These are phyloP conservation scores for Sebastes reedi DNA, from an alignment of 2,797 vertebrate genomes.

Conservation along the genomic window DNA sequence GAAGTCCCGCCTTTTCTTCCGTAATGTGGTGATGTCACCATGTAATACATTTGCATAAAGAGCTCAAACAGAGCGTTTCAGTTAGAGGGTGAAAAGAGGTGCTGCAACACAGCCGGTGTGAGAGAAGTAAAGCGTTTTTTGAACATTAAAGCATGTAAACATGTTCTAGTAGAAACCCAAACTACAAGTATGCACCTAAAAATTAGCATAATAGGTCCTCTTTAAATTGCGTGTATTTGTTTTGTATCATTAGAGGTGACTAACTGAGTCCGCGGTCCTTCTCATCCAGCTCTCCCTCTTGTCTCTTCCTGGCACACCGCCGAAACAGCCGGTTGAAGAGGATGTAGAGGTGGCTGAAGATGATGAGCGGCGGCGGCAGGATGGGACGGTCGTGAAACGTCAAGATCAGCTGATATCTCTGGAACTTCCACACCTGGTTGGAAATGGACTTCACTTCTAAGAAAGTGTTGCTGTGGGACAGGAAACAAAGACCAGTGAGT, in stretches of 20 bases:
- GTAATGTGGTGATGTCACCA: too few species aligned
- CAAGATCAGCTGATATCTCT: conserved; percentile 98
- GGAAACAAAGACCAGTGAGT: neutral
- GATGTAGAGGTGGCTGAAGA: conserved; percentile 96
- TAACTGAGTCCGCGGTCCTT: conserved; percentile 94
- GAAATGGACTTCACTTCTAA: conserved; percentile 99
- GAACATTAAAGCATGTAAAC: too few species aligned
- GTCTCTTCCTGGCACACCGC: conserved; percentile 82
- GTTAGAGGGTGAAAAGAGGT: too few species aligned
- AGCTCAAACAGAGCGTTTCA: too few species aligned
- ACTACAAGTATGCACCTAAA: too few species aligned
- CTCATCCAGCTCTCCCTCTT: conserved; percentile 92
- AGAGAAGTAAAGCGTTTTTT: too few species aligned
- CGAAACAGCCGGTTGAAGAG: conserved; percentile 87
- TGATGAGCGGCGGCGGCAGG: conserved; percentile 97
- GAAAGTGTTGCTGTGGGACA: conserved; percentile 92
- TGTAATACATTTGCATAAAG: too few species aligned
- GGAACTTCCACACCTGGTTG: conserved; percentile 99
- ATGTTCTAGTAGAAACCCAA: too few species aligned
- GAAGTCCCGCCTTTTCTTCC: too few species aligned
- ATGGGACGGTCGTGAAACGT: conserved; percentile 98
- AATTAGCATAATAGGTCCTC: too few species aligned
- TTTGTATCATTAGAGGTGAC: conserved; percentile 46
- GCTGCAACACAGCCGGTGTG: too few species aligned
- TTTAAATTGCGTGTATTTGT: neutral